Evolutionary conservation across 1,140 invertebrate species (phyloP), one percentile per base, ranked within the genome.

Genomic region (Sycobia sp.): DNA sequence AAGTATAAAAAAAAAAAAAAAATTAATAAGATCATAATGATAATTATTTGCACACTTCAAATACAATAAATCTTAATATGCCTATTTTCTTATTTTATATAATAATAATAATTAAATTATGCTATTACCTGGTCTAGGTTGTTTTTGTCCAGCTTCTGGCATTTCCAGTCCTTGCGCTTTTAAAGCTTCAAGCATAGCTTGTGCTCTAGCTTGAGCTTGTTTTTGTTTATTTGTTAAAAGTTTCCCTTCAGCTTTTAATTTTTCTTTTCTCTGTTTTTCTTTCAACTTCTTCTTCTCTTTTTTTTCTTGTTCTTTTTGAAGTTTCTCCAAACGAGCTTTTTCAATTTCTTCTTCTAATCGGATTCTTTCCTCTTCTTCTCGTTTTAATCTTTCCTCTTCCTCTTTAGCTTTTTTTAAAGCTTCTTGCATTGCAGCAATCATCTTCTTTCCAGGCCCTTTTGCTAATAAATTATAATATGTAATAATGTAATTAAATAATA

Each of bases 201-300:
- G 90, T 2, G 93, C 92, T 67, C 94, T 84, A 1, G 92, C 91
- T 65, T 90, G 86, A 68, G 95, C 94, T 68, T 93, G 90, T 74
- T 93, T 95, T 74, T 99, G 95, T 80, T 96, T 96, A 0, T 91
- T 86, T 5, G 95, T 96, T 32, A 98, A 78, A 22, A 96, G 82
- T 83, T 96, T 98, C 2, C 97, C 96, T 84, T 98, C 95, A 22
- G 92, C 92, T 77, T 97, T 98, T 36, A 97, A 80, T 73, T 93
- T 86, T 76, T 96, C 94, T 79, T 93, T 95, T 61, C 91, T 87
- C 74, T 97, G 95, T 71, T 97, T 97, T 83, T 98, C 95, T 74
- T 96, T 96, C 70, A 93, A 87, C 74, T 98, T 99, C 74, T 95
- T 95, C 66, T 87, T 89, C 70, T 96, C 91, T 76, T 95, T 96